Base-by-base conservation (phyloP, 1,140 invertebrate species). In the Papilio polytes region DNA sequence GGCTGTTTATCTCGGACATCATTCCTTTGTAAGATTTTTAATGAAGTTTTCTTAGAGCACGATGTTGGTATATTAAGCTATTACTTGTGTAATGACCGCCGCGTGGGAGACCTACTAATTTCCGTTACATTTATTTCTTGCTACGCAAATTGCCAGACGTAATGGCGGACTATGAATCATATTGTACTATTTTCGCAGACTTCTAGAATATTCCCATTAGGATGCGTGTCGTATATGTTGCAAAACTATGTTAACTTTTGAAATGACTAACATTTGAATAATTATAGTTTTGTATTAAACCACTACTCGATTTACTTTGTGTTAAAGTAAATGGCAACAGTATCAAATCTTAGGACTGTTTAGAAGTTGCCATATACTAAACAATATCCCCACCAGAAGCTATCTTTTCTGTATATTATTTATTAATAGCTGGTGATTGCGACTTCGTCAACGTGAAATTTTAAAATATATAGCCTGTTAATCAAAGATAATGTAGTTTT, bases 121-220 rank as follows among this genome's bases (percentile, higher is more conserved):
- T 91, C 87, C 86, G 86, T 86, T 85, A 85, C 82, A 87, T 88
- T 85, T 88, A 89, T 87, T 83, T 86, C 80, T 74, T 81, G 83
- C 48, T 82, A 79, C 79, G 79, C 83, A 78, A 85, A 83, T 83
- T 87, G 74, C 83, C 86, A 83, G 78, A 84, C 80, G 84, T 86
- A 86, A 84, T 83, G 80, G 72, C 74, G 78, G 78, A 80, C 36
- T 51, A 63, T 86, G 85, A 85, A 41, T 84, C 83, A 83, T 44
- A 78, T 31, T 22, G 51, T 31, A 79, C 66, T 83, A 84, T 87
- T 83, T 85, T 81, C 73, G 81, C 81, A 81, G 22, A 77, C 26
- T 77, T 81, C 56, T 78, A 18, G n/a, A 59, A 81, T 46, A 79
- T 51, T 80, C 15, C 26, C 74, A 76, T 81, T 63, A 18, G 41